phyloP scores from a whole-genome alignment of 2,113 vertebrate species.

The Archilochus colubris region DNA sequence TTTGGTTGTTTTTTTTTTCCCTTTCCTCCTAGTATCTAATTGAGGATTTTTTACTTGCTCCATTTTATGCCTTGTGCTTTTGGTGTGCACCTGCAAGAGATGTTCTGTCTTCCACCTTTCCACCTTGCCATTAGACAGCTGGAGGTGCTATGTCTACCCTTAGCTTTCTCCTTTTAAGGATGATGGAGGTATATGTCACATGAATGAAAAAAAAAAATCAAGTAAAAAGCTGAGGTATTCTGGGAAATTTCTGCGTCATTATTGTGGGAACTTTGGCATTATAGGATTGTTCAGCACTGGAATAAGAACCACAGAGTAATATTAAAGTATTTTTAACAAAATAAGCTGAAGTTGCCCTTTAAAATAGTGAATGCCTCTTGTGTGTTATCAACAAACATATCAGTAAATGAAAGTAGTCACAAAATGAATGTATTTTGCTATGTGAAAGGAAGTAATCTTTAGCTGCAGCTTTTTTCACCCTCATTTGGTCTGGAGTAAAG shows the following conservation, averaged over 20 bases:
- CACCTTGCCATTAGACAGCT: background rate
- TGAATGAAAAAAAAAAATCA: background rate
- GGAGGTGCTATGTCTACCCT: background rate
- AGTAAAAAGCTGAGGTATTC: background rate
- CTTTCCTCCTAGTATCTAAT: background rate
- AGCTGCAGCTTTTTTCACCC: background rate
- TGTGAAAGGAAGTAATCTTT: background rate
- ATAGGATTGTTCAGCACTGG: background rate
- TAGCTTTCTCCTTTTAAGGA: background rate
- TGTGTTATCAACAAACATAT: background rate
- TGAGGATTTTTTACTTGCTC: background rate
- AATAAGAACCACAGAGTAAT: fast-evolving
- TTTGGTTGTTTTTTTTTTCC: background rate
- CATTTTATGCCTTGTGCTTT: background rate
- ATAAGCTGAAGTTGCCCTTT: background rate
- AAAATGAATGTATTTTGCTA: background rate
- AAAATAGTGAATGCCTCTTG: background rate
- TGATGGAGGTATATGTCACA: background rate
- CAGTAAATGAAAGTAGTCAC: background rate
- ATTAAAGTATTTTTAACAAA: background rate
- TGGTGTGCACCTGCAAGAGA: background rate
- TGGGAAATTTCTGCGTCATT: background rate
- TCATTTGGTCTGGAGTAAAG: background rate
- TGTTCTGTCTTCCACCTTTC: background rate
- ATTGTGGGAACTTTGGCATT: background rate